phyloP scores from a whole-genome alignment of 2,113 vertebrate genomes.

The Aphyosemion australe region DNA sequence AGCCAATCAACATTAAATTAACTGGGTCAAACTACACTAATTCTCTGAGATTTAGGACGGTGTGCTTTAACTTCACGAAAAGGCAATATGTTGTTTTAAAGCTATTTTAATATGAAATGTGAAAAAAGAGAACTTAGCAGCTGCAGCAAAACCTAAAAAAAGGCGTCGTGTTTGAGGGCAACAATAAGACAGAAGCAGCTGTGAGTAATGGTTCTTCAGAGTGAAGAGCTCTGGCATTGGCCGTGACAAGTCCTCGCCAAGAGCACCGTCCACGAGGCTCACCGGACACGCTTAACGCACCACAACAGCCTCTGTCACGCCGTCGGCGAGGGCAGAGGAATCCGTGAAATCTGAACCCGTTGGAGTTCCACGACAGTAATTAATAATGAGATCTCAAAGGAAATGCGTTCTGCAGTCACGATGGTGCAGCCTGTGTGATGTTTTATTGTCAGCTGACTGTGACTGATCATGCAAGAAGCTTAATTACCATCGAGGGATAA shows the following conservation, averaged over 20 bases:
- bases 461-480: slow-evolving; percentile 43
- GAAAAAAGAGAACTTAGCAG: background rate
- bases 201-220: slow-evolving; percentile 22
- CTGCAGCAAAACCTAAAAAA: background rate
- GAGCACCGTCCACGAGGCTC: slow-evolving; percentile 35
- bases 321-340: slow-evolving; percentile 39
- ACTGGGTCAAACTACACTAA: too few species aligned
- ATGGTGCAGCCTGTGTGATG: background rate
- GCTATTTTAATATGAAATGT: background rate
- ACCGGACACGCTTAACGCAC: slow-evolving; percentile 30
- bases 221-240: slow-evolving; percentile 33
- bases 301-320: slow-evolving; percentile 44
- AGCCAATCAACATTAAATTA: too few species aligned
- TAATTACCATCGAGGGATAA: slow-evolving; percentile 58
- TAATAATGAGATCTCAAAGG: slow-evolving; percentile 63
- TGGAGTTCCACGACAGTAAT: slow-evolving; percentile 47
- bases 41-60: too few species aligned
- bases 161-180: background rate
- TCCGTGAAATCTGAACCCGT: slow-evolving; percentile 45
- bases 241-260: slow-evolving; percentile 14
- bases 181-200: slow-evolving; percentile 15
- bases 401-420: slow-evolving; percentile 52
- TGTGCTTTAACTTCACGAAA: background rate
- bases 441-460: slow-evolving; percentile 29
- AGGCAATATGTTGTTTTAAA: background rate